Evolutionary conservation across 2,888 invertebrate genomes (phyloP).

Genomic region (Meandrusa payeni): DNA sequence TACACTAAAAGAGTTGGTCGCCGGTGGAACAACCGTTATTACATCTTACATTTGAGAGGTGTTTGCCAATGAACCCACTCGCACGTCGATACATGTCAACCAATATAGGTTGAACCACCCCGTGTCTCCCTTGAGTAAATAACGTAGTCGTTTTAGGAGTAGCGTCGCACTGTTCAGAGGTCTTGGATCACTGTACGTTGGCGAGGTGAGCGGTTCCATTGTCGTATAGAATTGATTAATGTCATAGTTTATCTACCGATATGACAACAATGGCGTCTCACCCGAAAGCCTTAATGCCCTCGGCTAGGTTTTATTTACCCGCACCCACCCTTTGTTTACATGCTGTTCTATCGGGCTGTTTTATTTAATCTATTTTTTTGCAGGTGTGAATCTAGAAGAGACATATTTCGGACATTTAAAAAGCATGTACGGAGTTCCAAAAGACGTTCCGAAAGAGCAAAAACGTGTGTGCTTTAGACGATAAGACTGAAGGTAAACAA

Average conservation of each 20-base stretch:
- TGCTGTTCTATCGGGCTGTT: conserved; percentile 45
- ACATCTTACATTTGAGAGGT: conserved; percentile 42
- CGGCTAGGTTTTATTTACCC: conserved; percentile 65
- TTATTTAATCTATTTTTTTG: conserved; percentile 37
- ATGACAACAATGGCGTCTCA: conserved; percentile 75
- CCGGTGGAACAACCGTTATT: conserved; percentile 59
- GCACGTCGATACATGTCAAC: conserved; percentile 39
- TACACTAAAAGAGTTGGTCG: conserved; percentile 31
- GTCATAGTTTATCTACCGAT: conserved; percentile 75
- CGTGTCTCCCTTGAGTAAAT: conserved; percentile 11
- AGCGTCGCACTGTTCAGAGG: conserved; percentile 30
- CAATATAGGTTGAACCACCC: conserved; percentile 37
- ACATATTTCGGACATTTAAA: too few relatives aligned
- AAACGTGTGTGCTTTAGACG: too few relatives aligned
- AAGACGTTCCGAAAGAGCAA: too few relatives aligned
- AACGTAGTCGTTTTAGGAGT: conserved; percentile 7
- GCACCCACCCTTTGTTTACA: conserved; percentile 52
- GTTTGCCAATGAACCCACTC: conserved; percentile 59
- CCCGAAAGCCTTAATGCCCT: conserved; percentile 69
- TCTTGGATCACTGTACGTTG: conserved; percentile 43
- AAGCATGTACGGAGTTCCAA: too few relatives aligned
- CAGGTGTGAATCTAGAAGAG: too few relatives aligned
- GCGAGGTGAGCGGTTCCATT: conserved; percentile 68
- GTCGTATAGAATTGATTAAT: conserved; percentile 73
- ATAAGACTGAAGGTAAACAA: too few relatives aligned